Evolutionary conservation across 2,797 vertebrate species (phyloP).

Genomic region (Petrocephalus sullivani): DNA sequence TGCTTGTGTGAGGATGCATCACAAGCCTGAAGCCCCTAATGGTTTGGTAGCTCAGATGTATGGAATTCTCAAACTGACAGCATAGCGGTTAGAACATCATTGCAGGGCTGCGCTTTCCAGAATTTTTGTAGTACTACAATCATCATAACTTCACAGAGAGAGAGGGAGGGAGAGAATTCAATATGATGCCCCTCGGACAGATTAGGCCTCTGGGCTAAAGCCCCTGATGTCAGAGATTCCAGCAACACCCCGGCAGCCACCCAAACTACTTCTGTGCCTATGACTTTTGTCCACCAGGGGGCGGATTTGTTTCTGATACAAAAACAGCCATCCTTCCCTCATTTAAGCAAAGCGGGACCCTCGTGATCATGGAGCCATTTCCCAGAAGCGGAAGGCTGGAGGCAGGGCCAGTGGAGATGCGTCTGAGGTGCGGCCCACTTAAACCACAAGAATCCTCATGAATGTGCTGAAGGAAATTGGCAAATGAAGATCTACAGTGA

Average conservation of each 20-base stretch:
- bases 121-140: background rate
- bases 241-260: slow-evolving; percentile 43
- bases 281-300: background rate
- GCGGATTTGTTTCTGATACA: background rate
- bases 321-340: background rate
- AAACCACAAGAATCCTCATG: background rate
- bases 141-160: background rate
- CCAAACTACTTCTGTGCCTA: slow-evolving; percentile 53
- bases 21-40: background rate
- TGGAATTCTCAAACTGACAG: background rate
- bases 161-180: background rate
- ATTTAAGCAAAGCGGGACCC: background rate
- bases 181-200: background rate
- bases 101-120: background rate
- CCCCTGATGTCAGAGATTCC: background rate
- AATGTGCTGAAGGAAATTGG: background rate
- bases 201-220: background rate
- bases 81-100: background rate
- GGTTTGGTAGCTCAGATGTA: background rate
- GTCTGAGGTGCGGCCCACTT: background rate
- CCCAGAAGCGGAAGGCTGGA: background rate
- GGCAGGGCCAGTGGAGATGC: background rate
- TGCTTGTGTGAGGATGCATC: background rate
- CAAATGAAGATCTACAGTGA: background rate
- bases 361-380: background rate